These are phyloP conservation scores for Calonectris borealis DNA, from an alignment of 2,113 vertebrate genomes.

Conservation along the genomic window DNA sequence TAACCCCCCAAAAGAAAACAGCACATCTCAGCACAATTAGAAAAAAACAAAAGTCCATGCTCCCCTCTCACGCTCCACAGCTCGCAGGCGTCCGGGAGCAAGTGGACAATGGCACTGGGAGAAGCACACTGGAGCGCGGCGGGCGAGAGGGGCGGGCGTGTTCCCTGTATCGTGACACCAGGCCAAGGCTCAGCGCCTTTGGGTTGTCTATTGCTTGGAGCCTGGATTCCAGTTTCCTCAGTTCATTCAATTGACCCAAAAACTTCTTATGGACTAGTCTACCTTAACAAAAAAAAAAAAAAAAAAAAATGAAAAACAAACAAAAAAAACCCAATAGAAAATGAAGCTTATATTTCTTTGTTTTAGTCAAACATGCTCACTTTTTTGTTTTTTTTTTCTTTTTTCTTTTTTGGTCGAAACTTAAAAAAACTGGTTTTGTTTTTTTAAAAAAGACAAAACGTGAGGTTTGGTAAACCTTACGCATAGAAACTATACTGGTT, in stretches of 20 bases:
- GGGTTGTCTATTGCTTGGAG: slow-evolving; percentile 41
- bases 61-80: neutral
- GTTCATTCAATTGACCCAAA: slow-evolving; percentile 55
- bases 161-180: slow-evolving; percentile 33
- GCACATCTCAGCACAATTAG: neutral
- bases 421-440: slow-evolving; percentile 68
- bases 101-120: neutral
- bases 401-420: slow-evolving; percentile 85
- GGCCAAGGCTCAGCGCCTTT: neutral
- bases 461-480: slow-evolving; percentile 74
- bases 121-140: neutral
- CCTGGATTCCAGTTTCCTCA: slow-evolving; percentile 54
- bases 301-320: neutral
- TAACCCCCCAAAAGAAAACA: neutral
- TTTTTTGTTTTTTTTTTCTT: neutral
- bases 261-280: slow-evolving; percentile 64
- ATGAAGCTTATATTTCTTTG: slow-evolving; percentile 63
- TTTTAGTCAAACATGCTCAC: slow-evolving; percentile 55
- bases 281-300: neutral
- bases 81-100: neutral
- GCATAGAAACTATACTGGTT: slow-evolving; percentile 60
- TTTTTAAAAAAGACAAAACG: slow-evolving; percentile 75
- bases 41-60: neutral
- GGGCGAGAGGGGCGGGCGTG: neutral
- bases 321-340: slow-evolving; percentile 31